phyloP scores from a whole-genome alignment of 2,113 vertebrate species.

The Oncorhynchus clarkii region DNA sequence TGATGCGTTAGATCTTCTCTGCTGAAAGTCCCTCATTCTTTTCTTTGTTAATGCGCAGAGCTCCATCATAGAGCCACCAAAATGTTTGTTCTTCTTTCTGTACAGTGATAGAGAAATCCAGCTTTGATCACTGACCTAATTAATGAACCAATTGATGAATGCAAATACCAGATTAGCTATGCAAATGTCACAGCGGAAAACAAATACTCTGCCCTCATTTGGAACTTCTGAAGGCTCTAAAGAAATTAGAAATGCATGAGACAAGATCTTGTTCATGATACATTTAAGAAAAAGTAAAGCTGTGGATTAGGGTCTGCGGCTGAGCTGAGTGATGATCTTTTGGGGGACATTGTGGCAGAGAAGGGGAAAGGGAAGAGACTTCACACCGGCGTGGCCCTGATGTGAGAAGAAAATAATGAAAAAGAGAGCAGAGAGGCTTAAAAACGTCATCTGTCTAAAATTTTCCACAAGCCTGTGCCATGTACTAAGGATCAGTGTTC shows the following conservation, averaged over 20 bases:
- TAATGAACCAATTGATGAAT: constrained; percentile 74
- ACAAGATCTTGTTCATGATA: constrained; percentile 54
- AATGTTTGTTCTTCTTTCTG: constrained; percentile 35
- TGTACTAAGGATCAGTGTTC: constrained; percentile 61
- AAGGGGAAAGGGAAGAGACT: constrained; percentile 9
- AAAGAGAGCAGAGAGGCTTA: constrained; percentile 47
- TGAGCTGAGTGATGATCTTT: constrained; percentile 5
- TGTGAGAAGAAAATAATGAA: constrained; percentile 54
- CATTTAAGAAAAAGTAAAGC: constrained; percentile 45
- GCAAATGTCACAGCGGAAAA: constrained; percentile 57
- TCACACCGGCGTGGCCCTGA: constrained; percentile 33
- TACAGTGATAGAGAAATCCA: constrained; percentile 49
- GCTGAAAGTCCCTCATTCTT: constrained; percentile 50
- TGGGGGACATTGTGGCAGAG: constrained; percentile 22
- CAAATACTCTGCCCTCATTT: constrained; percentile 55
- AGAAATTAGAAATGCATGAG: constrained; percentile 60
- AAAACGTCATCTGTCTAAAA: constrained; percentile 55
- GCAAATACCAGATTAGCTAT: constrained; percentile 73
- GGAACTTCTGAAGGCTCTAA: constrained; percentile 54
- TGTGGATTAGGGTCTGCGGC: constrained; percentile 30
- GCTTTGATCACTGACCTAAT: constrained; percentile 77
- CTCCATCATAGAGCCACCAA: constrained; percentile 41
- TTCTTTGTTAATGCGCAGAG: constrained; percentile 50
- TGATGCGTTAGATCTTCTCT: constrained; percentile 65
- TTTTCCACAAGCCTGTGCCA: constrained; percentile 52